Percentiles rank a stretch among this genome's conserved stretches.
phyloP scores from a whole-genome alignment of 2,888 invertebrate species.

The Trisateles emortualis region DNA sequence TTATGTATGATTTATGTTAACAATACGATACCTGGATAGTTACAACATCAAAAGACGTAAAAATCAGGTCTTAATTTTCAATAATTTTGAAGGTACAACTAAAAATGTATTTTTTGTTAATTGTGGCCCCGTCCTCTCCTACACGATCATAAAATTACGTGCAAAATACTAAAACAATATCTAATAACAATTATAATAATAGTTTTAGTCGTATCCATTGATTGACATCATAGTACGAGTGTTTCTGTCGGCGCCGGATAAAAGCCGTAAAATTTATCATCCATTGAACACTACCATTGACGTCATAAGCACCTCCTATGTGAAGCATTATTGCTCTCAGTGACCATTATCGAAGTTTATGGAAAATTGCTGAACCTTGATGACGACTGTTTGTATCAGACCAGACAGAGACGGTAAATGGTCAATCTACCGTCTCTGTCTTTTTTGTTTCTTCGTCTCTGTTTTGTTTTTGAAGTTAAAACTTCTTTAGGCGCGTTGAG shows the following conservation, averaged over 20 bases:
- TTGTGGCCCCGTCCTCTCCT: no score
- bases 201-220: slow-evolving; percentile 5
- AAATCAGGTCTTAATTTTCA: no score
- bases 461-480: no score
- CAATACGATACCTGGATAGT: no score
- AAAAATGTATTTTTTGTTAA: no score
- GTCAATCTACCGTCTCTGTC: no score
- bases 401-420: background rate
- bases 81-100: no score
- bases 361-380: background rate
- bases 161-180: slow-evolving; percentile 1
- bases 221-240: slow-evolving; percentile 12
- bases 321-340: background rate
- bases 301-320: slow-evolving; percentile 17
- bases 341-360: slow-evolving; percentile 1
- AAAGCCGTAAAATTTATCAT: slow-evolving; percentile 38
- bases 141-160: background rate
- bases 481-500: no score
- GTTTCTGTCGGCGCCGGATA: slow-evolving; percentile 30
- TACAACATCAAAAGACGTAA: no score
- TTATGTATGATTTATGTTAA: no score
- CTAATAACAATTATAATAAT: slow-evolving; percentile 5
- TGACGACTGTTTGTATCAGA: background rate
- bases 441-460: no score
- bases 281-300: slow-evolving; percentile 24